These are phyloP conservation scores for Stictonetta naevosa DNA, from an alignment of 2,113 vertebrate genomes.

Conservation along the genomic window DNA sequence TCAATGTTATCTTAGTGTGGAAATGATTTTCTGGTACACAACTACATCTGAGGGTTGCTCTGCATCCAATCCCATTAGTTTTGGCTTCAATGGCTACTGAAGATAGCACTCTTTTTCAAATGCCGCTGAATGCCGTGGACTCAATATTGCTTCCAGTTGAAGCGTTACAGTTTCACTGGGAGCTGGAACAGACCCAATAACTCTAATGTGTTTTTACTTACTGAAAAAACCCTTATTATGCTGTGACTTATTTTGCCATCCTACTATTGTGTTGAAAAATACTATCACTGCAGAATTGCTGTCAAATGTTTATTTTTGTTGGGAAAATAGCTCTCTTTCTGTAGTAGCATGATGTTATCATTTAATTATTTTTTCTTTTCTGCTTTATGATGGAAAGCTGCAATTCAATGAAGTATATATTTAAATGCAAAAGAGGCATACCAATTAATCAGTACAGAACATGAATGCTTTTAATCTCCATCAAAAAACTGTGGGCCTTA, in stretches of 20 bases:
- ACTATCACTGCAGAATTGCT: slow-evolving; percentile 41
- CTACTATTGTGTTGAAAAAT: slow-evolving; percentile 48
- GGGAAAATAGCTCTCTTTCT: slow-evolving; percentile 22
- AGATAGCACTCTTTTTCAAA: neutral
- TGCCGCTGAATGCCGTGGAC: neutral
- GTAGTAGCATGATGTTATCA: slow-evolving; percentile 47
- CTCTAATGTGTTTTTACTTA: slow-evolving; percentile 21
- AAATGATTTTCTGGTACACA: slow-evolving; percentile 7
- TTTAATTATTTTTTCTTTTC: slow-evolving; percentile 71
- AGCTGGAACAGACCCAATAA: slow-evolving; percentile 48
- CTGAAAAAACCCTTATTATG: slow-evolving; percentile 23
- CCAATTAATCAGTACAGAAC: slow-evolving; percentile 58
- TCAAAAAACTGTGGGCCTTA: neutral
- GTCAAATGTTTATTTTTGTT: slow-evolving; percentile 60
- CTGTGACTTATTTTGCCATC: slow-evolving; percentile 35
- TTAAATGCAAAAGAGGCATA: slow-evolving; percentile 71
- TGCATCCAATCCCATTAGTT: neutral
- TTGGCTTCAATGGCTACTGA: neutral
- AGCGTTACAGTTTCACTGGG: slow-evolving; percentile 16
- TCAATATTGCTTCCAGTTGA: neutral
- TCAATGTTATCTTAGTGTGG: slow-evolving; percentile 11
- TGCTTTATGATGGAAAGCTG: slow-evolving; percentile 49
- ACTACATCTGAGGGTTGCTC: neutral
- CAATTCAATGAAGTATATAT: slow-evolving; percentile 69
- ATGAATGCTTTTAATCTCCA: slow-evolving; percentile 53